These are phyloP conservation scores for Petrocephalus sullivani DNA, from an alignment of 2,797 vertebrate genomes.

Conservation along the genomic window DNA sequence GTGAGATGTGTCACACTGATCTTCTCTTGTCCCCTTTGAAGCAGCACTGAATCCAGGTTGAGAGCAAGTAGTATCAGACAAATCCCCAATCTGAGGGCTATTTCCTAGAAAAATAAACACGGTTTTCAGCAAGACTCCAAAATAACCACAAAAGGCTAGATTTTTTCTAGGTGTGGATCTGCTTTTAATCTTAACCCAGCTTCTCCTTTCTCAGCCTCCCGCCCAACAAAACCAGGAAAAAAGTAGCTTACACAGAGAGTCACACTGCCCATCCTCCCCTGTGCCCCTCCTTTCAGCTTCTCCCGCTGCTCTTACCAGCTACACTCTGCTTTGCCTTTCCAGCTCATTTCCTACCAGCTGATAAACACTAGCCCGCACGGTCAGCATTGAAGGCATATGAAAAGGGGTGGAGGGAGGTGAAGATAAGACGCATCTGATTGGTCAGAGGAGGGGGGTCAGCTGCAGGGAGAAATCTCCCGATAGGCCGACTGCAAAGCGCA, in stretches of 20 bases:
- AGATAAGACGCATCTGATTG: conserved; percentile 43
- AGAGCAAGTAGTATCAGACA: neutral
- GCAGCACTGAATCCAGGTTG: neutral
- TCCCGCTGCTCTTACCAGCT: conserved; percentile 11
- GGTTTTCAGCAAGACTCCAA: neutral
- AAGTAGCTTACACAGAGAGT: conserved; percentile 7
- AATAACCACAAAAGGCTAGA: neutral
- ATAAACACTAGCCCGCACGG: conserved; percentile 23
- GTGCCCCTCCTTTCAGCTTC: neutral
- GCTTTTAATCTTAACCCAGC: neutral
- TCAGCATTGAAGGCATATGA: conserved; percentile 10
- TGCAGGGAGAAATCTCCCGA: conserved; percentile 6
- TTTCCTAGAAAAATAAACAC: conserved; percentile 20
- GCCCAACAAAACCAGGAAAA: neutral
- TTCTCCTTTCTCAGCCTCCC: conserved; percentile 15
- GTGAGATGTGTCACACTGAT: neutral
- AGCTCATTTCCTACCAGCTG: conserved; percentile 27
- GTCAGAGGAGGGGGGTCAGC: conserved; percentile 35
- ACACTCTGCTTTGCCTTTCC: conserved; percentile 22
- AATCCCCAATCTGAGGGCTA: neutral
- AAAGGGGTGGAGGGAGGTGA: neutral
- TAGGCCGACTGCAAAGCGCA: neutral
- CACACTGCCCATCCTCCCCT: conserved; percentile 20
- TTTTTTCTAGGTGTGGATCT: neutral
- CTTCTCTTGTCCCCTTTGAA: conserved; percentile 4